Evolutionary conservation across 2,888 invertebrate species (phyloP), one percentile per base, ranked within the genome.

Genomic region (Dicroscelio sp.): DNA sequence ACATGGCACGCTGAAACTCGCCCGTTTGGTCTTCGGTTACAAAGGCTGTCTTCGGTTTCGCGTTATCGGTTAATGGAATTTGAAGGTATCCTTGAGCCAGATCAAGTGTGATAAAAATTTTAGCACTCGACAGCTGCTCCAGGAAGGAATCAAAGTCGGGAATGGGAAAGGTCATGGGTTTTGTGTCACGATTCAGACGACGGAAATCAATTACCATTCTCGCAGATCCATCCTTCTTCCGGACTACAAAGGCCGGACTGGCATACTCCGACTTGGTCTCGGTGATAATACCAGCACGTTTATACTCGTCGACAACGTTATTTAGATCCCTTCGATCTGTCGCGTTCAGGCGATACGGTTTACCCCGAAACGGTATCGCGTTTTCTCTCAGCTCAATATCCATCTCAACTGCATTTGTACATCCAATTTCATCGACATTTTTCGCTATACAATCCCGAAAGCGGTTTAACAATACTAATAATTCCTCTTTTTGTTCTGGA

Each of bases 151-250:
- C 88, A 14, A 91, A 87, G 35, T 92, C 82, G 0, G 86, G 88
- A 1, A 86, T 86, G 4, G 86, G 90, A n/a, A 30, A 86, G 43
- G 71, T 82, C 3, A 84, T 52, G 0, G 14, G 1, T 14, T 75
- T 83, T 0, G 90, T 92, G 2, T 38, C 8, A 52, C 20, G n/a
- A 83, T 92, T 90, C 10, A 88, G 20, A 0, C 38, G n/a, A 1
- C 89, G 30, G 23, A 80, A 89, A 43, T 92, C 89, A 1, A 92
- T 60, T 0, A 92, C 86, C 90, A 91, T 90, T 20, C 88, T 63
- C 8, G 73, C 65, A 0, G 73, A 25, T 4, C 88, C 91, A 43
- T 91, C 90, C 27, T 88, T 87, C 35, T 91, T 92, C 1, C 85
- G 33, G 1, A 92, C 80, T 1, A 92, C 8, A 52, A 92, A 92